phyloP scores from a whole-genome alignment of 2,888 invertebrate species.

The Drosophila barbarae region DNA sequence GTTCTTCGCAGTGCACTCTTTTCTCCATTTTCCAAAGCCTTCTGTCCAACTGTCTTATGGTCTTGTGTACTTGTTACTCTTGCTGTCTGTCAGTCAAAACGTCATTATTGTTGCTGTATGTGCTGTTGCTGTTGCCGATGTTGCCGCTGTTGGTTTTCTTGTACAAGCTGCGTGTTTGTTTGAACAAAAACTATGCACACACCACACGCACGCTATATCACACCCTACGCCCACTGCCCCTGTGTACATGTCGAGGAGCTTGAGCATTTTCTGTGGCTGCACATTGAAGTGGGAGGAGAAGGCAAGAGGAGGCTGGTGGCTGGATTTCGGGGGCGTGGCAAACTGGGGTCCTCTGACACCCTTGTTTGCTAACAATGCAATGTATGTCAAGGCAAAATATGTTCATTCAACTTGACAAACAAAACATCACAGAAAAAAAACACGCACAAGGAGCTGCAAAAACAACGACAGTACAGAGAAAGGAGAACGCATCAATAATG shows the following conservation, averaged over 20 bases:
- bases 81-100: conserved; percentile 64
- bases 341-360: conserved; percentile 61
- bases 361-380: conserved; percentile 73
- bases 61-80: conserved; percentile 52
- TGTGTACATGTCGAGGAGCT: conserved; percentile 15
- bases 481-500: conserved; percentile 62
- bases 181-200: conserved; percentile 64
- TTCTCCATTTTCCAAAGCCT: conserved; percentile 27
- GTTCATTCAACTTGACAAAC: conserved; percentile 70
- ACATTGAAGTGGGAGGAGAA: conserved; percentile 19
- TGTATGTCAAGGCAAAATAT: conserved; percentile 73
- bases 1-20: conserved; percentile 14
- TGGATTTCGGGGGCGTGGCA: conserved; percentile 24
- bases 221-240: conserved; percentile 17
- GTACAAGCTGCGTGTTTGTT: conserved; percentile 68
- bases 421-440: conserved; percentile 29
- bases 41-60: conserved; percentile 59
- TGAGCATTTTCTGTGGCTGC: conserved; percentile 49
- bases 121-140: conserved; percentile 43
- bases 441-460: conserved; percentile 16
- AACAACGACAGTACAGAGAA: conserved; percentile 5
- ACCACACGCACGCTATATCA: conserved; percentile 12
- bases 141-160: conserved; percentile 67
- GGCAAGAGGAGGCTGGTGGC: conserved; percentile 1
- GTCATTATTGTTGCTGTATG: conserved; percentile 59